Evolutionary conservation across 2,113 vertebrate genomes (phyloP), one percentile per base, ranked within the genome.

Genomic region (Parus major): DNA sequence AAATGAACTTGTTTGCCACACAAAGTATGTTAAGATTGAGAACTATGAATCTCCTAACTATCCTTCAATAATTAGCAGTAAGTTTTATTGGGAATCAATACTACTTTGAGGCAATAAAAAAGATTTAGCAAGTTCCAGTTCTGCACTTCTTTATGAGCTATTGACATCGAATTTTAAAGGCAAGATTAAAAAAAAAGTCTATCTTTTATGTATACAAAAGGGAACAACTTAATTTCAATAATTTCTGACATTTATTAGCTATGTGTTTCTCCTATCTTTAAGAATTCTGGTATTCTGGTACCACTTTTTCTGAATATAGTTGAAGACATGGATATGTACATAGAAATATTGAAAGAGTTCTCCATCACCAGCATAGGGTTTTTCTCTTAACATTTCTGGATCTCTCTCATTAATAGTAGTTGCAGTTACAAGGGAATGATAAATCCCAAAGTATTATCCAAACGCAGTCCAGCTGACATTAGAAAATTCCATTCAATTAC

Each of bases 11-110:
- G 22, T 81, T 92, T 88, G 22, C 11, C 23, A 20, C 77, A 15
- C 5, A 56, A 73, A 78, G 7, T 47, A 24, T 57, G 3, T 23
- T 85, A 55, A 75, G 52, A 55, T 24, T 80, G 39, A 22, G 60
- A 89, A 90, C 47, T 5, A 12, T 47, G 4, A 90, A 22, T 7
- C 3, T 81, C 33, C 80, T 91, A 88, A 76, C 27, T 70, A 66
- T 83, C 33, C 76, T 70, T 85, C 72, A 65, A 57, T 91, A 90
- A 73, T 86, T 93, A 92, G 68, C 70, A 52, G n/a, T 59, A 87
- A 85, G 63, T 65, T 69, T 82, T 72, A 96, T 89, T n/a, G 24
- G 35, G 93, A 94, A 95, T 96, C 82, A 82, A 81, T 96, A 24
- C 3, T 53, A n/a, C 15, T 70, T 61, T 68, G 44, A 94, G 65